These are phyloP conservation scores for Tychaedon coryphoeus DNA, from an alignment of 2,113 vertebrate genomes.

Conservation along the genomic window DNA sequence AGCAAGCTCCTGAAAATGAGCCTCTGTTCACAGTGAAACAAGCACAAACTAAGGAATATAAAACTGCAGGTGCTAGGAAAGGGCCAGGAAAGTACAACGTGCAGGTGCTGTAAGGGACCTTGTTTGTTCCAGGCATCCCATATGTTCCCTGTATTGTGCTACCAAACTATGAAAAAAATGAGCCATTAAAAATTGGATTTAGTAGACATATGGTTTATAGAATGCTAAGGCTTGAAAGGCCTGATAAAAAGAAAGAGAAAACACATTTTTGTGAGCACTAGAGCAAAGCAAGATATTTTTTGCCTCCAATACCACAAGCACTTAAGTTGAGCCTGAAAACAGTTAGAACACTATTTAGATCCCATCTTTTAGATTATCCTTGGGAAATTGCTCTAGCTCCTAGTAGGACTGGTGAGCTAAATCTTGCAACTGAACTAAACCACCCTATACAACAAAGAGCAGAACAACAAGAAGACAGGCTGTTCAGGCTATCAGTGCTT, in stretches of 20 bases:
- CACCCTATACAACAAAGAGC: neutral
- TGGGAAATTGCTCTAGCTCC: neutral
- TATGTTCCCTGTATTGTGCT: neutral
- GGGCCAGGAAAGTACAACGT: neutral
- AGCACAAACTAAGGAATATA: neutral
- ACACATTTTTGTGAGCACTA: fast-evolving
- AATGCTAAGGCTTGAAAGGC: neutral
- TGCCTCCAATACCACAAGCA: neutral
- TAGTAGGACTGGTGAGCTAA: neutral
- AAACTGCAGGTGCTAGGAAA: neutral
- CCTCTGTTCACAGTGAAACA: neutral
- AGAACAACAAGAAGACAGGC: neutral
- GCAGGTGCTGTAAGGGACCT: neutral
- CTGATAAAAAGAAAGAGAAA: neutral
- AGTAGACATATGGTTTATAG: neutral
- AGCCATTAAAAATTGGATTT: neutral
- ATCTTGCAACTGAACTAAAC: neutral
- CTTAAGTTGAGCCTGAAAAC: neutral
- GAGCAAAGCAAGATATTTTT: neutral
- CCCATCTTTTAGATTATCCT: neutral
- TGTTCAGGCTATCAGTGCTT: neutral
- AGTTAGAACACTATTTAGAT: neutral
- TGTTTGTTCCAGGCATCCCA: fast-evolving
- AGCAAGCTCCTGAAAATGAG: neutral
- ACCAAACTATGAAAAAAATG: neutral